Base-by-base conservation (phyloP, 92 coral and sea anemone species). In the Epizoanthus rinbou region DNA sequence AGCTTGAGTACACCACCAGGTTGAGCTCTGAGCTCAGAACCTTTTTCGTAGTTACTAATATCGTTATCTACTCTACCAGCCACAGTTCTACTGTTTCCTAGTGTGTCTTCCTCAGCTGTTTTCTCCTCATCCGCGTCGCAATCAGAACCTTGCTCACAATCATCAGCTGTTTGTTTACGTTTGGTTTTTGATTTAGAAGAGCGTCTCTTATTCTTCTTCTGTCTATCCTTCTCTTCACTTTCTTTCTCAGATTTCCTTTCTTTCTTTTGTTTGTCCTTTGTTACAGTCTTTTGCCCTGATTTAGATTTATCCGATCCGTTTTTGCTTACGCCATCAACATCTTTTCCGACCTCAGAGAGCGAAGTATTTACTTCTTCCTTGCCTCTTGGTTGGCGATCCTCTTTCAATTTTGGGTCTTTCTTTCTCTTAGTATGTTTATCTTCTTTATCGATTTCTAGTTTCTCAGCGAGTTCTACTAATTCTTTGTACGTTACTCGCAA, bases 401-500 rank as follows among this genome's bases (percentile, higher is more conserved):
- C 95, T 43, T 80, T 87, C 24, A n/a, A 17, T 66, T 60, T 74
- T 23, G 47, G 83, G 6, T 81, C 79, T n/a, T 82, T 79, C 50
- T 74, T 89, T 47, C 64, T 82, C 64, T 84, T 91, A 0, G 74
- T 33, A 19, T 86, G 75, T 67, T 78, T 91, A 8, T 62, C 78
- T 17, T 88, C 86, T 23, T 82, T 89, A 64, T 91, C 89, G 22
- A 35, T 84, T 7, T 88, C 94, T 53, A 93, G 74, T 16, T 76
- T 85, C 19, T 93, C 95, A 8, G 95, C 93, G 31, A 91, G 81
- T 56, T 72, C 93, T 17, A 84, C 81, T 14, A 93, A 88, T 86
- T 93, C 93, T 58, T 91, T 90, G 76, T 91, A 76, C 11, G 98
- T 85, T 69, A 93, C 80, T 50, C 97, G 93, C 25, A 93, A 45